phyloP scores from a whole-genome alignment of 1,140 invertebrate species.

The Ericerus pela region DNA sequence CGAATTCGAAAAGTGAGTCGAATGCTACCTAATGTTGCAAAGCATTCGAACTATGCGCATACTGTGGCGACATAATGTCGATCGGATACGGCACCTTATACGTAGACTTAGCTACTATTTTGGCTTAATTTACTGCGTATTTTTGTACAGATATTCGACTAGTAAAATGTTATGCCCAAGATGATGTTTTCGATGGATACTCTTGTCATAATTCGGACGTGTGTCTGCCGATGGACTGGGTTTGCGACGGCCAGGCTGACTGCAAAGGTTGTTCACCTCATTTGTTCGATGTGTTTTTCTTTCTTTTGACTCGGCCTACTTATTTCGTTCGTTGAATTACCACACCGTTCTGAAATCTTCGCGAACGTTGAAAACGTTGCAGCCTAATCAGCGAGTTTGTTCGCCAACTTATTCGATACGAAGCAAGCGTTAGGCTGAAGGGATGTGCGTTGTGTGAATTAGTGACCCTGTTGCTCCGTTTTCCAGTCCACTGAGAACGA shows the following conservation, averaged over 20 bases:
- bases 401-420: no score
- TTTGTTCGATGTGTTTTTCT: no score
- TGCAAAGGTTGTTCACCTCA: slow-evolving; percentile 24
- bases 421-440: no score
- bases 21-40: neutral
- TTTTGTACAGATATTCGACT: slow-evolving; percentile 13
- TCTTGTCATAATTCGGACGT: slow-evolving; percentile 19
- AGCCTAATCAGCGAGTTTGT: no score
- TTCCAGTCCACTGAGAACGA: no score
- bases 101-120: slow-evolving; percentile 5
- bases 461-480: no score
- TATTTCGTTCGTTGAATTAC: no score
- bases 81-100: slow-evolving; percentile 8
- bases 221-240: slow-evolving; percentile 20
- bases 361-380: no score
- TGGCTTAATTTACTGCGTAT: neutral
- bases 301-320: no score
- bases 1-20: neutral
- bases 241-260: slow-evolving; percentile 24
- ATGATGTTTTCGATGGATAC: slow-evolving; percentile 20
- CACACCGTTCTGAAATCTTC: no score
- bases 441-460: no score
- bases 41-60: neutral
- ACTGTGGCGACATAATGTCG: slow-evolving; percentile 5
- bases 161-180: slow-evolving; percentile 17